Conservation (phyloP, 2,888 invertebrate species). For the Leucozona laternaria region DNA sequence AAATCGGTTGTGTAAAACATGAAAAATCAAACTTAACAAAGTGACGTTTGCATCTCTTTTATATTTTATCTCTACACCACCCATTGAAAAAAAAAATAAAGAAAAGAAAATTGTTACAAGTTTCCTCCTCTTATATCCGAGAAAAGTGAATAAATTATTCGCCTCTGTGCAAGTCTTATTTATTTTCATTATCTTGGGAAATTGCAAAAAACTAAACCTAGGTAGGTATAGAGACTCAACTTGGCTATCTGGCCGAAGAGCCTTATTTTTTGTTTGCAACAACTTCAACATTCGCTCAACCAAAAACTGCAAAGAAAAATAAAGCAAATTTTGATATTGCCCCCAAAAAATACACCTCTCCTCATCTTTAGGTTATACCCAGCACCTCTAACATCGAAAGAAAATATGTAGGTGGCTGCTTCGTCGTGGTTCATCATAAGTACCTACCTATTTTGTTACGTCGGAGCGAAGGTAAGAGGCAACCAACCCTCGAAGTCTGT, state of each 20-base stretch:
- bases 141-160: slow-evolving; percentile 62
- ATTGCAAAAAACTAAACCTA: slow-evolving; percentile 32
- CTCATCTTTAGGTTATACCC: slow-evolving; percentile 7
- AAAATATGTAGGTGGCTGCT: slow-evolving; percentile 61
- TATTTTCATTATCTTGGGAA: slow-evolving; percentile 56
- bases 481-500: slow-evolving; percentile 20
- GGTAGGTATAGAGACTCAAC: slow-evolving; percentile 14
- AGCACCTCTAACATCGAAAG: slow-evolving; percentile 26
- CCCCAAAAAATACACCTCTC: slow-evolving; percentile 20
- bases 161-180: slow-evolving; percentile 58
- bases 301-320: slow-evolving; percentile 38
- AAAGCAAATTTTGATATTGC: slow-evolving; percentile 48
- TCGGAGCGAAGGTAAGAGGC: slow-evolving; percentile 42
- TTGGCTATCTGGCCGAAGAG: slow-evolving; percentile 5
- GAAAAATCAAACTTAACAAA: slow-evolving; percentile 44
- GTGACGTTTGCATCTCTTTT: slow-evolving; percentile 64
- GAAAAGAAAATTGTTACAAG: slow-evolving; percentile 55
- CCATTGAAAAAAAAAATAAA: slow-evolving; percentile 15
- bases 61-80: slow-evolving; percentile 36
- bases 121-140: slow-evolving; percentile 38
- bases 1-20: slow-evolving; percentile 42
- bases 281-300: slow-evolving; percentile 36
- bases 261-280: slow-evolving; percentile 1
- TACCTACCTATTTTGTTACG: slow-evolving; percentile 49
- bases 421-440: slow-evolving; percentile 26